phyloP scores from a whole-genome alignment of 2,113 vertebrate genomes.

The Heterochromis multidens region DNA sequence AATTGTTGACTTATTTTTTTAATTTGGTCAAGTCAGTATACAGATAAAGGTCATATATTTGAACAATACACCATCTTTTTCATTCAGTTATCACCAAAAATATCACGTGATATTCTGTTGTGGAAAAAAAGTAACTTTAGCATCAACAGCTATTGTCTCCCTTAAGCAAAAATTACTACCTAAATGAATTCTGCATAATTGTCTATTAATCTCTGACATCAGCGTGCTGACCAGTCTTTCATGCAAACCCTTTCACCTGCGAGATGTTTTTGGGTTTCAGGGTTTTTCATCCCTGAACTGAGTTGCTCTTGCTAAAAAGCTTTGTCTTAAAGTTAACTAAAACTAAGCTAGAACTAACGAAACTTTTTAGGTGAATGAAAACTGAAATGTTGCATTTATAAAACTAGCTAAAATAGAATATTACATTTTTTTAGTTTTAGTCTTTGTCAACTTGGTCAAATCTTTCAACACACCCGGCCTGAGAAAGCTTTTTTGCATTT shows the following conservation, averaged over 20 bases:
- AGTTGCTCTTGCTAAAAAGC: neutral
- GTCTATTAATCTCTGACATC: too few relatives aligned
- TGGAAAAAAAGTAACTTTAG: neutral
- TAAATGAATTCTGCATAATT: neutral
- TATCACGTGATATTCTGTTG: neutral
- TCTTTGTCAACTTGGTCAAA: neutral
- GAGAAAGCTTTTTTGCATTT: neutral
- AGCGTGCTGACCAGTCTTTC: too few relatives aligned
- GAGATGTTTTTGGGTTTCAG: too few relatives aligned
- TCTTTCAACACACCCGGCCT: neutral
- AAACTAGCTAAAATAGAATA: neutral
- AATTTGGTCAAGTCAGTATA: neutral
- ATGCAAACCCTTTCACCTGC: too few relatives aligned
- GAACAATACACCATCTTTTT: neutral
- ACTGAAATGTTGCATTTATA: neutral
- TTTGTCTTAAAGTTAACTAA: neutral
- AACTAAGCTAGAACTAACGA: neutral
- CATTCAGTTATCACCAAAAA: neutral
- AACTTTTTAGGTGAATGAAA: neutral
- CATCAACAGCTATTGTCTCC: neutral
- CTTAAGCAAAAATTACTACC: neutral
- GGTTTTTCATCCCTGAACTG: too few relatives aligned
- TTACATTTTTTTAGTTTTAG: neutral
- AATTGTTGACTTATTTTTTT: neutral
- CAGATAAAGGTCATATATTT: neutral